A percentile compares a stretch with the other conserved stretches of the same genome.
Evolutionary conservation across 1,140 invertebrate species (phyloP).

Genomic region (Lordiphosa clarofinis): DNA sequence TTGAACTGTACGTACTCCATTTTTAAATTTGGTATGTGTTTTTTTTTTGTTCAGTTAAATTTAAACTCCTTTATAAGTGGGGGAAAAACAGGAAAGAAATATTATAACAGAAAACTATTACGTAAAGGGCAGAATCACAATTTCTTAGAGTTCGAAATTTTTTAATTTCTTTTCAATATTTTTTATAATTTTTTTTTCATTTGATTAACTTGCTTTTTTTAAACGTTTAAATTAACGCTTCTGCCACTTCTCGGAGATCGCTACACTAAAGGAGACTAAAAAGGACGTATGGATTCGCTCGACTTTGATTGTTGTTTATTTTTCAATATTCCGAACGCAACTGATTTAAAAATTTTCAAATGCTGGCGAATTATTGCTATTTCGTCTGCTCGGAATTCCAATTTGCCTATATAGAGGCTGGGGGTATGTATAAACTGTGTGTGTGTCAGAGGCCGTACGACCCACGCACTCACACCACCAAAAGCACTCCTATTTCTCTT

Average conservation of each 20-base stretch:
- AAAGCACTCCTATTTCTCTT: constrained; percentile 7
- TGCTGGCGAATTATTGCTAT: constrained; percentile 77
- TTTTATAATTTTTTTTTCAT: constrained; percentile 18
- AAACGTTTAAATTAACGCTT: constrained; percentile 70
- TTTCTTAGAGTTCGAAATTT: constrained; percentile 17
- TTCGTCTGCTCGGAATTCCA: constrained; percentile 71
- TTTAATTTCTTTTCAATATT: constrained; percentile 8
- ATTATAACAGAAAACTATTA: constrained; percentile 55
- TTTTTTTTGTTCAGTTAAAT: constrained; percentile 48
- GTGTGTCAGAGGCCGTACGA: constrained; percentile 62
- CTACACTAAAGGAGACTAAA: constrained; percentile 60
- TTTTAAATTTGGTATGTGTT: constrained; percentile 51
- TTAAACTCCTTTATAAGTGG: constrained; percentile 66
- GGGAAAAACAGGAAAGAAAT: constrained; percentile 42
- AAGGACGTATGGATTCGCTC: constrained; percentile 51
- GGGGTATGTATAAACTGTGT: neutral
- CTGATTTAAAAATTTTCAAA: constrained; percentile 78
- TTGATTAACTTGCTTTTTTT: constrained; percentile 61
- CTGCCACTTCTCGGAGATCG: constrained; percentile 58
- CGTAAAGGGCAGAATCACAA: constrained; percentile 35
- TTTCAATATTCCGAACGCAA: constrained; percentile 80
- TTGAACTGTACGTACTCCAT: constrained; percentile 80
- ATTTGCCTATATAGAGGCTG: constrained; percentile 53
- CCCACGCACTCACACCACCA: constrained; percentile 57
- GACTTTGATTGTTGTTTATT: constrained; percentile 74